Conservation (phyloP, 2,888 invertebrate genomes). For the Cerceris rybyensis region DNA sequence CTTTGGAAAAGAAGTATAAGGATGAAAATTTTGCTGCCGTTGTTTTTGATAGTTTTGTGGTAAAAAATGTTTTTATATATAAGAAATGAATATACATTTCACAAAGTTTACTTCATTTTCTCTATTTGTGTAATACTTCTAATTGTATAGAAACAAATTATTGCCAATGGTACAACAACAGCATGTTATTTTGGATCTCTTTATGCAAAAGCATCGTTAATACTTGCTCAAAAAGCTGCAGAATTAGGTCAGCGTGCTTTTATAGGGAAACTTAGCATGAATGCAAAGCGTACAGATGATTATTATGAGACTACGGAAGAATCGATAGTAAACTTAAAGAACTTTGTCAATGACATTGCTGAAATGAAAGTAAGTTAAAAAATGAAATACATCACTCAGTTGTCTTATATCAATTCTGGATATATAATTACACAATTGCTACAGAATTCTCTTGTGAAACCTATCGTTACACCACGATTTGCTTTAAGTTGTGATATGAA, state of each 20-base stretch:
- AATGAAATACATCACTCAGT: not conserved
- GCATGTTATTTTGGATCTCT: slow-evolving; percentile 94
- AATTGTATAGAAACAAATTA: slow-evolving; percentile 85
- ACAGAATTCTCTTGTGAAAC: slow-evolving; percentile 88
- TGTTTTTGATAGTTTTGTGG: slow-evolving; percentile 91
- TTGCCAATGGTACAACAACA: slow-evolving; percentile 92
- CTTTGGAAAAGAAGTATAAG: slow-evolving; percentile 88
- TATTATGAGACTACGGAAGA: slow-evolving; percentile 86
- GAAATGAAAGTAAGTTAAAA: slow-evolving; percentile 29
- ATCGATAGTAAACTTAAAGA: slow-evolving; percentile 85
- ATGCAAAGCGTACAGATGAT: slow-evolving; percentile 82
- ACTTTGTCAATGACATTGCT: slow-evolving; percentile 84
- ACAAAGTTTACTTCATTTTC: not conserved
- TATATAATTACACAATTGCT: slow-evolving; percentile 66
- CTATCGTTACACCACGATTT: slow-evolving; percentile 93
- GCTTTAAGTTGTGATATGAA: slow-evolving; percentile 89
- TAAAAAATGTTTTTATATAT: slow-evolving; percentile 81
- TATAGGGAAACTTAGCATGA: slow-evolving; percentile 94
- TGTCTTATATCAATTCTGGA: not conserved
- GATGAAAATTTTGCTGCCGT: slow-evolving; percentile 87
- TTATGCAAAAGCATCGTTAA: slow-evolving; percentile 87
- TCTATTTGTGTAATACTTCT: not conserved
- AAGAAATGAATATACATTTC: not conserved
- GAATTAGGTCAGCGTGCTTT: slow-evolving; percentile 90
- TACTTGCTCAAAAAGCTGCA: slow-evolving; percentile 87